Percentiles rank a stretch among this genome's conserved stretches.
Evolutionary conservation across 2,888 invertebrate species (phyloP).

Genomic region (Xanthorhoe designata): DNA sequence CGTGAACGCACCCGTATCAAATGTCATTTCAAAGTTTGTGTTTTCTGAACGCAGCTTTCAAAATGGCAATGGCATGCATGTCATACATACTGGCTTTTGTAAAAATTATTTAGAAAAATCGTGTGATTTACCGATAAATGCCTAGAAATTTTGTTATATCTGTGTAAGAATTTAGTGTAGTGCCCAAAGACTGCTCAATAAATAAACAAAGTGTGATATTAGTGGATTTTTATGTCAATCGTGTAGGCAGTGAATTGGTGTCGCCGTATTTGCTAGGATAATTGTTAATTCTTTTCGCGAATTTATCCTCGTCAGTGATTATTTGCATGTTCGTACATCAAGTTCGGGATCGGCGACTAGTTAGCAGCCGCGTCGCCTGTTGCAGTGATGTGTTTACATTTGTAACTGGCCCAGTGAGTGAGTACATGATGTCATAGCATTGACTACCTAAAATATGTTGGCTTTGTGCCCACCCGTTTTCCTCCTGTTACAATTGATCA

Average conservation of each 20-base stretch:
- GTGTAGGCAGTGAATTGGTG: constrained; percentile 78
- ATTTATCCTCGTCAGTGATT: constrained; percentile 50
- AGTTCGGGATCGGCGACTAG: constrained; percentile 49
- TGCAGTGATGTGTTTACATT: constrained; percentile 83
- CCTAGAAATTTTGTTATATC: constrained; percentile 46
- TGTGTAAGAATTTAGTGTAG: constrained; percentile 46
- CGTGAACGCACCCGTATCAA: constrained; percentile 60
- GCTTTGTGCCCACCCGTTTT: constrained; percentile 84
- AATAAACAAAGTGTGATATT: constrained; percentile 50
- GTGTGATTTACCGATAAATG: constrained; percentile 56
- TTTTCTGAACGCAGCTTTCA: constrained; percentile 72
- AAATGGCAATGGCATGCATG: constrained; percentile 82
- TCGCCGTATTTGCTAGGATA: constrained; percentile 66
- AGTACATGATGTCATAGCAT: constrained; percentile 83
- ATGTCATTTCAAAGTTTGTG: constrained; percentile 49
- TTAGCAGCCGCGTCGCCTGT: constrained; percentile 58
- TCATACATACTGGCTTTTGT: constrained; percentile 74
- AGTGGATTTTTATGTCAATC: constrained; percentile 59
- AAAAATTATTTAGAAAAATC: constrained; percentile 64
- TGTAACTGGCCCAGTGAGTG: constrained; percentile 78
- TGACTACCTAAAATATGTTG: constrained; percentile 78
- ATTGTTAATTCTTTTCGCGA: constrained; percentile 59
- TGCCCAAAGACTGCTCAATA: constrained; percentile 58
- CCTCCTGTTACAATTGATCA: constrained; percentile 69
- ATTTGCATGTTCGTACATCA: constrained; percentile 49